phyloP scores from a whole-genome alignment of 2,113 vertebrate genomes.

The Sialia sialis region DNA sequence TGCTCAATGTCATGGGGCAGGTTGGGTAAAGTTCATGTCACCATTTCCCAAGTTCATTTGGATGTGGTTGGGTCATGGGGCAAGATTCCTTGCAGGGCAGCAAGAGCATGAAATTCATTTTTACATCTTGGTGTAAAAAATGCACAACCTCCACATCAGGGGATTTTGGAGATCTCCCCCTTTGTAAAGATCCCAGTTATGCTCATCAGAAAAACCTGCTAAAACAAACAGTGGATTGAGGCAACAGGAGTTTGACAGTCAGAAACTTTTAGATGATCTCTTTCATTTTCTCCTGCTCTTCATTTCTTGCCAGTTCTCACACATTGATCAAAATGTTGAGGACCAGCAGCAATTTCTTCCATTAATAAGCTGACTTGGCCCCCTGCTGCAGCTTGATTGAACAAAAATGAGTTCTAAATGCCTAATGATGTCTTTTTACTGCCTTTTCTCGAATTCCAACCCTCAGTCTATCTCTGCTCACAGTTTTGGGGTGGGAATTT shows the following conservation, averaged over 20 bases:
- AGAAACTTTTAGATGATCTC: neutral
- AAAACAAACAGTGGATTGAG: neutral
- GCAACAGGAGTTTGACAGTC: neutral
- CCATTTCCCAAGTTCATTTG: neutral
- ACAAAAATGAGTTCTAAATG: constrained; percentile 35
- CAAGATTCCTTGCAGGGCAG: neutral
- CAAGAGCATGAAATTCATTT: neutral
- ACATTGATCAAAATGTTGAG: neutral
- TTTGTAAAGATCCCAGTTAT: neutral
- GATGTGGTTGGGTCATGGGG: neutral
- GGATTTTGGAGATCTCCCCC: neutral
- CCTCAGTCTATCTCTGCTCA: neutral
- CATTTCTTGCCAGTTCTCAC: neutral
- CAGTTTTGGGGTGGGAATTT: neutral
- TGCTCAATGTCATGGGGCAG: neutral
- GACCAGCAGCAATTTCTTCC: constrained; percentile 14
- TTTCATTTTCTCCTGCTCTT: neutral
- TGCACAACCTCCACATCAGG: neutral
- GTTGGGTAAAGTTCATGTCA: neutral
- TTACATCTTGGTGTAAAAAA: neutral
- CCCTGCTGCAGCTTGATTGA: constrained; percentile 18
- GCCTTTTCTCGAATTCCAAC: neutral
- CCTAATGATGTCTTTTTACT: neutral
- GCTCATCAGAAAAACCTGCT: neutral
- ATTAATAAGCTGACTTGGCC: neutral